A percentile compares a stretch with the other conserved stretches of the same genome.
phyloP scores from a whole-genome alignment of 2,797 vertebrate genomes.

The Masticophis lateralis region DNA sequence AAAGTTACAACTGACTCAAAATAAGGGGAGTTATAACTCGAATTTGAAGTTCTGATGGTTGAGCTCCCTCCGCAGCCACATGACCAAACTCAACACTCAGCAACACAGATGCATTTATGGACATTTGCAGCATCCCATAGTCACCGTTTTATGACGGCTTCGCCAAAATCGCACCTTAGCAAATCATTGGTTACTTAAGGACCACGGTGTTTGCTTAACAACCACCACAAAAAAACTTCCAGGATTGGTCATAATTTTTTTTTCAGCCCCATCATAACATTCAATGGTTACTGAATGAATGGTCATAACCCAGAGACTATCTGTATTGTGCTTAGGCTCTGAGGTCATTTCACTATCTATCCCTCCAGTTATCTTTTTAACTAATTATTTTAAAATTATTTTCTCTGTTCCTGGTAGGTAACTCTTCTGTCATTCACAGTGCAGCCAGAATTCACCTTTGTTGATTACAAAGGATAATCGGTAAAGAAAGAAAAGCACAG shows the following conservation, averaged over 20 bases:
- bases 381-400: neutral
- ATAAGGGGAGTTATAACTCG: neutral
- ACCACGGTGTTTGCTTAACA: too few relatives aligned
- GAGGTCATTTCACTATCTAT: neutral
- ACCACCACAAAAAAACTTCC: neutral
- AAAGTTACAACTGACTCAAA: neutral
- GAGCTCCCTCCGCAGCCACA: neutral
- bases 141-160: neutral
- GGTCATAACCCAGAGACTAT: neutral
- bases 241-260: neutral
- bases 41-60: neutral
- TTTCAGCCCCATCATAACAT: neutral
- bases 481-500: neutral
- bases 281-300: neutral
- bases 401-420: slow-evolving; percentile 74
- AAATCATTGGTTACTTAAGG: neutral
- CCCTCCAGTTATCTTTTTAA: neutral
- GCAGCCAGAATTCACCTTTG: slow-evolving; percentile 94
- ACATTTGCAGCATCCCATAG: neutral
- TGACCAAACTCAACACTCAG: neutral
- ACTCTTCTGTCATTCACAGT: slow-evolving; percentile 95
- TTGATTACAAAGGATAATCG: slow-evolving; percentile 81
- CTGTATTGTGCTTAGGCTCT: neutral
- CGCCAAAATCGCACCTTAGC: neutral
- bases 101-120: neutral